These are phyloP conservation scores for Megaleporinus macrocephalus DNA, from an alignment of 2,113 vertebrate genomes.

Conservation along the genomic window DNA sequence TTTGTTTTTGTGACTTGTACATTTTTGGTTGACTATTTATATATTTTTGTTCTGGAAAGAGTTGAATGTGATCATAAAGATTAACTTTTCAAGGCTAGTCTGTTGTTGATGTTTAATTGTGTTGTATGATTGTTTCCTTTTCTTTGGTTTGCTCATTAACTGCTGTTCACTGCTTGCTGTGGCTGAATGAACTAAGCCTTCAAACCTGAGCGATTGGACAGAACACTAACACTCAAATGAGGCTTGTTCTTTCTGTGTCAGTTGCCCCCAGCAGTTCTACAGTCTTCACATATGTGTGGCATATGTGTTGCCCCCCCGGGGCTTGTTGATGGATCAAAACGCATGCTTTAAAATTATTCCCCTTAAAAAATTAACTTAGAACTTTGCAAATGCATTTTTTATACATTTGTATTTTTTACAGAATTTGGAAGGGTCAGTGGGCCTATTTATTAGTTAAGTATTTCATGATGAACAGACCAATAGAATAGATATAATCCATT, in stretches of 20 bases:
- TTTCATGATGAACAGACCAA: too few species aligned
- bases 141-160: conserved; percentile 42
- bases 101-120: conserved; percentile 37
- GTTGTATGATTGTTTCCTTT: conserved; percentile 5
- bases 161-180: background rate
- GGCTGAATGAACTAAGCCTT: background rate
- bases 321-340: background rate
- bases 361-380: background rate
- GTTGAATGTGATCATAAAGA: conserved; percentile 76
- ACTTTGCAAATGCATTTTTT: too few species aligned
- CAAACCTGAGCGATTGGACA: background rate
- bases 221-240: background rate
- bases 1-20: conserved; percentile 67
- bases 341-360: background rate
- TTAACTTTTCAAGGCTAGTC: conserved; percentile 67
- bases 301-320: background rate
- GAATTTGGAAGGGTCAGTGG: too few species aligned
- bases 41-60: conserved; percentile 74
- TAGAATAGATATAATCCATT: too few species aligned
- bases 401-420: too few species aligned
- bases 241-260: background rate
- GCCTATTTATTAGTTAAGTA: too few species aligned
- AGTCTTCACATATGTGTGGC: background rate
- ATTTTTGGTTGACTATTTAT: conserved; percentile 78
- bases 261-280: background rate